Evolutionary conservation across 2,888 invertebrate genomes (phyloP).

Genomic region (Pseudoips prasinana): DNA sequence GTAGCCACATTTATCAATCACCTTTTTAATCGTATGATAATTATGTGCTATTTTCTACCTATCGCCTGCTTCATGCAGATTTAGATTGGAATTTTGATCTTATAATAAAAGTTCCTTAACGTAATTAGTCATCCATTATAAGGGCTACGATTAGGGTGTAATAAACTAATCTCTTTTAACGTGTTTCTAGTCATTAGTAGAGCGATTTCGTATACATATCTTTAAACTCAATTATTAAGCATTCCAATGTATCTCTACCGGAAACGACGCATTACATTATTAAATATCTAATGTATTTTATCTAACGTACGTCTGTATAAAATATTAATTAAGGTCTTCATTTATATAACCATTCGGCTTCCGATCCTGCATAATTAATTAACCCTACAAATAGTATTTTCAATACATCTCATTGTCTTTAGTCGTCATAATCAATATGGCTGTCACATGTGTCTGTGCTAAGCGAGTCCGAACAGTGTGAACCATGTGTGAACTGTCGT

Average conservation of each 20-base stretch:
- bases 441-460: too few relatives aligned
- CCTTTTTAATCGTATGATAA: conserved; percentile 16
- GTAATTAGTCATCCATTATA: conserved; percentile 22
- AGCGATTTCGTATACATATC: conserved; percentile 60
- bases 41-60: conserved; percentile 23
- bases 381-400: too few relatives aligned
- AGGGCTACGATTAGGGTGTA: conserved; percentile 21
- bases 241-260: conserved; percentile 63
- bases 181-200: conserved; percentile 57
- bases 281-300: too few relatives aligned
- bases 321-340: too few relatives aligned
- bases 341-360: too few relatives aligned
- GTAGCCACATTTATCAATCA: conserved; percentile 18
- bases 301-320: too few relatives aligned
- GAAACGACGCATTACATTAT: conserved; percentile 35
- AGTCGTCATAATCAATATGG: too few relatives aligned
- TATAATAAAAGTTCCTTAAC: conserved; percentile 31
- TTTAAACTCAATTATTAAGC: conserved; percentile 64
- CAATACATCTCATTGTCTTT: too few relatives aligned
- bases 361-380: too few relatives aligned
- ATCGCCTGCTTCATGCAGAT: conserved; percentile 21
- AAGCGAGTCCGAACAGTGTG: too few relatives aligned
- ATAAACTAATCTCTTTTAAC: conserved; percentile 32
- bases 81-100: conserved; percentile 29
- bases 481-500: too few relatives aligned